Evolutionary conservation across 2,797 vertebrate species (phyloP), one percentile per base, ranked within the genome.

Genomic region (Diplodus sargus): DNA sequence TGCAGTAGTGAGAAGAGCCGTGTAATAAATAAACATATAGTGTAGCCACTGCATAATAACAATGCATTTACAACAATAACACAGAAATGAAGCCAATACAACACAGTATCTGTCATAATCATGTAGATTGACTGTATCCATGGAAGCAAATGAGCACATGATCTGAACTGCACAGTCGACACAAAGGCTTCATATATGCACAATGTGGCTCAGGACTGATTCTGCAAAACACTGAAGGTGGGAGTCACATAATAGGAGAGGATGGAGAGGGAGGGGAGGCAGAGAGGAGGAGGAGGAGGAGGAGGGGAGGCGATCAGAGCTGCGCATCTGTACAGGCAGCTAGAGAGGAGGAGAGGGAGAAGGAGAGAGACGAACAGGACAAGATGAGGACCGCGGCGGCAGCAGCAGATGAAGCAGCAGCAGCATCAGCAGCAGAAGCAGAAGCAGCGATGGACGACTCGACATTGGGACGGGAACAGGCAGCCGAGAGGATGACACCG

Each of bases 281-380:
- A n/a, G 53, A 20, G 39, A 51, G 63, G 54, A 68, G 75, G 83
- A 30, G 60, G 39, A 51, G 63, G 54, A 68, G 76, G 76, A 52
- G 58, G 68, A 63, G 79, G 81, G 87, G 77, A 71, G 82, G 82
- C 47, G 79, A 64, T 83, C 84, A 20, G 78, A 87, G 89, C 87
- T 90, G 89, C 91, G 91, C 91, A 93, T 91, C 90, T 94, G 92
- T 90, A 85, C 83, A 79, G 78, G 80, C 81, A 81, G 81, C 76
- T 49, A 70, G 72, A 76, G 83, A 74, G 81, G 20, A 25, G 81
- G 75, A 74, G 78, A 75, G 75, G 47, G 74, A 78, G 85, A 76
- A 64, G 76, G 73, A 83, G 62, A 81, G 83, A 87, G 58, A 75
- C 61, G 76, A 86, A 53, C 76, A 82, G 89, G 85, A 91, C 89